phyloP scores from a whole-genome alignment of 2,113 vertebrate species.

The Crotophaga sulcirostris region DNA sequence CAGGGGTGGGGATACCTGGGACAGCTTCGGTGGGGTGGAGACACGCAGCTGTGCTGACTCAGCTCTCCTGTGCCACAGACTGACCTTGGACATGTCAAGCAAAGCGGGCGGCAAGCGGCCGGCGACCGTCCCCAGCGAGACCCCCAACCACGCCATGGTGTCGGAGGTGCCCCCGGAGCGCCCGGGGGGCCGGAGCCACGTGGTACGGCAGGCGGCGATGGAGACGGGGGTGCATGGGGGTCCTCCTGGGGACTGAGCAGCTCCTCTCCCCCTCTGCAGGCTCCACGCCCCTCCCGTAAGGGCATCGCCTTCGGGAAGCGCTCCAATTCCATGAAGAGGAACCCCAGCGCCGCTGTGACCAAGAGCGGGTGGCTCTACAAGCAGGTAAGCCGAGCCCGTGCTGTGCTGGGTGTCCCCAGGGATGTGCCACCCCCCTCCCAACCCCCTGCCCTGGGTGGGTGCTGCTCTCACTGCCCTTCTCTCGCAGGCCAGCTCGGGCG shows the following conservation, averaged over 20 bases:
- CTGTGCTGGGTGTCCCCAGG: fast-evolving
- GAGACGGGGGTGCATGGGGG: fast-evolving
- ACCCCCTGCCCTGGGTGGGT: not conserved
- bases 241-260: not conserved
- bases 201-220: fast-evolving
- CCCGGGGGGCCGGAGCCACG: constrained; percentile 13
- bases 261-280: constrained; percentile 59
- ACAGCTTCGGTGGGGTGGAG: fast-evolving
- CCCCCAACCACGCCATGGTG: constrained; percentile 83
- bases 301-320: constrained; percentile 93
- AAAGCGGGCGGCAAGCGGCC: constrained; percentile 77
- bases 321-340: constrained; percentile 94
- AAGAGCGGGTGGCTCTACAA: constrained; percentile 94
- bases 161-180: constrained; percentile 80
- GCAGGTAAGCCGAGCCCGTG: constrained; percentile 77
- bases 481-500: constrained; percentile 90
- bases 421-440: not conserved
- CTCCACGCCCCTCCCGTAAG: constrained; percentile 80
- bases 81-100: constrained; percentile 85
- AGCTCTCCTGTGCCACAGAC: constrained; percentile 39
- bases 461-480: not conserved
- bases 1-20: not conserved
- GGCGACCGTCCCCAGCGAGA: constrained; percentile 65
- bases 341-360: constrained; percentile 84
- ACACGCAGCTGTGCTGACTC: fast-evolving